Conservation (phyloP, 2,113 vertebrate species). For the Aplodontia rufa region DNA sequence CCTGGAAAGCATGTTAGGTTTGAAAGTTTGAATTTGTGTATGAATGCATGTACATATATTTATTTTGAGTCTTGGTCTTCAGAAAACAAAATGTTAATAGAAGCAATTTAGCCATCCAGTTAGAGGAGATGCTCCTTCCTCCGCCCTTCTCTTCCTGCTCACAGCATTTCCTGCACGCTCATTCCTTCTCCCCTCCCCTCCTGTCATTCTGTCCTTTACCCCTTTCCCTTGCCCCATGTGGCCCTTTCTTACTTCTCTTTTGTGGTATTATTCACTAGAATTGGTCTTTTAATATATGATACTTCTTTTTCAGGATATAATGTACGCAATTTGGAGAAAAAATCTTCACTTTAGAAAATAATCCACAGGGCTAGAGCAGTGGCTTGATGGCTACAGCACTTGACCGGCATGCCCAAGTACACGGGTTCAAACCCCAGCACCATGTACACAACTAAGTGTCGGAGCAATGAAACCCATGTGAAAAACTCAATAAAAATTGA, state of each 20-base stretch:
- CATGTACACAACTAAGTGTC: too few species aligned
- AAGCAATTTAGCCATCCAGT: not conserved
- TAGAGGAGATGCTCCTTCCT: not conserved
- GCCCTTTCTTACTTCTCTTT: not conserved
- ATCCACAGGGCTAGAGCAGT: too few species aligned
- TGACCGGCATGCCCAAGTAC: too few species aligned
- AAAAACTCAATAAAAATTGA: too few species aligned
- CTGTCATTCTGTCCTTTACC: not conserved
- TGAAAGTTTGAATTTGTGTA: not conserved
- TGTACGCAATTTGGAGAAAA: not conserved
- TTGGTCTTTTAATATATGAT: not conserved
- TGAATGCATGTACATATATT: not conserved
- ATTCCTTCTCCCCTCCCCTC: not conserved
- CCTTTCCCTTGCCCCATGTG: not conserved
- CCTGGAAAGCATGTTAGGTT: not conserved
- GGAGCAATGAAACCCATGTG: too few species aligned
- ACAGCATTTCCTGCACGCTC: not conserved
- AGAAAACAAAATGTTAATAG: slow-evolving; percentile 9
- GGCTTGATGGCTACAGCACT: too few species aligned
- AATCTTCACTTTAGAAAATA: not conserved
- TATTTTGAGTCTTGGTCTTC: not conserved
- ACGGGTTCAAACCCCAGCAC: too few species aligned
- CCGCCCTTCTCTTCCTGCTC: not conserved
- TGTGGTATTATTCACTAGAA: not conserved
- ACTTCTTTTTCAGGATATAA: not conserved